phyloP scores from a whole-genome alignment of 2,797 vertebrate species.

The Pseudochromis fuscus region DNA sequence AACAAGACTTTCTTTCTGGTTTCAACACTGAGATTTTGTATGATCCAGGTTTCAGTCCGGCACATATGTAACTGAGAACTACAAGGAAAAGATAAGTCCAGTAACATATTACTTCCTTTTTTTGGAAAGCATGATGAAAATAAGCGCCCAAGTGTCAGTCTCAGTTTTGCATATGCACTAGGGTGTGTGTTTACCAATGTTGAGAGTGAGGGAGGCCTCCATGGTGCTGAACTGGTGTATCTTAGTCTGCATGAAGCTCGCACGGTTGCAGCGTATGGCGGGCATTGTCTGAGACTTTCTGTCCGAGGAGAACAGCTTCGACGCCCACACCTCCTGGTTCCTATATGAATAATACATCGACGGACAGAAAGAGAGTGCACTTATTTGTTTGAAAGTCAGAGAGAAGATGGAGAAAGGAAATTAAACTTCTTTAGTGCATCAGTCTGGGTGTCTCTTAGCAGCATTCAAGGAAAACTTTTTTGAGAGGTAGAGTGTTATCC shows the following conservation, averaged over 20 bases:
- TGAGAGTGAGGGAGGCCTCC: slow-evolving; percentile 94
- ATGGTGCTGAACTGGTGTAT: slow-evolving; percentile 93
- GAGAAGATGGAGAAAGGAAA: not conserved
- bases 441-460: too few relatives aligned
- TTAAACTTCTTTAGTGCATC: too few relatives aligned
- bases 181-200: slow-evolving; percentile 85
- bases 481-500: too few relatives aligned
- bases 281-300: slow-evolving; percentile 98
- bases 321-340: slow-evolving; percentile 88
- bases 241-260: slow-evolving; percentile 89
- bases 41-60: not conserved
- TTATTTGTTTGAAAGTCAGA: not conserved
- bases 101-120: not conserved
- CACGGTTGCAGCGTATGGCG: slow-evolving; percentile 88
- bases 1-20: not conserved
- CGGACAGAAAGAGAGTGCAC: not conserved
- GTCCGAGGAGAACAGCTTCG: slow-evolving; percentile 89
- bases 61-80: too few relatives aligned
- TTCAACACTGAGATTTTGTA: not conserved
- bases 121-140: not conserved
- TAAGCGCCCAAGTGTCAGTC: not conserved
- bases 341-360: slow-evolving; percentile 70
- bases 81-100: not conserved
- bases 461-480: too few relatives aligned
- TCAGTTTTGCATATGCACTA: not conserved